Evolutionary conservation across 2,797 vertebrate genomes (phyloP).

Genomic region (Leucoraja ocellata): DNA sequence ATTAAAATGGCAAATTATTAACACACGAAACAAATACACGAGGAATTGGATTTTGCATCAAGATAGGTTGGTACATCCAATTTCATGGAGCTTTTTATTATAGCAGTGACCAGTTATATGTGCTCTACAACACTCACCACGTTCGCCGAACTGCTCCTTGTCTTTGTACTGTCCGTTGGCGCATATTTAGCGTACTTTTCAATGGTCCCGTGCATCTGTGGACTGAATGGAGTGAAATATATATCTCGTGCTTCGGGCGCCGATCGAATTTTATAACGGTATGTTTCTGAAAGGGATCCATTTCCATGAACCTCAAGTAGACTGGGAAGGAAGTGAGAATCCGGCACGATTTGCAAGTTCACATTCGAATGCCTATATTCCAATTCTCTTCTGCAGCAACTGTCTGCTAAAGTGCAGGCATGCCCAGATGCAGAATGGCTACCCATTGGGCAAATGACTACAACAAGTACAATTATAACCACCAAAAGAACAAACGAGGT

Average conservation of each 20-base stretch:
- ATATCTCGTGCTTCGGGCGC: background rate
- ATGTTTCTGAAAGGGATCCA: background rate
- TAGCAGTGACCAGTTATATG: too few species aligned
- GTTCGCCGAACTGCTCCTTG: too few species aligned
- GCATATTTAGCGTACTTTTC: too few species aligned
- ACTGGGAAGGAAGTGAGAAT: background rate
- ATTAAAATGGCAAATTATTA: too few species aligned
- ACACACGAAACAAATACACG: too few species aligned
- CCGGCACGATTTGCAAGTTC: background rate
- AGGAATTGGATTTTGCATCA: too few species aligned
- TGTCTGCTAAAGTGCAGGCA: background rate
- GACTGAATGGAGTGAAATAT: background rate
- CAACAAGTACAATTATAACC: background rate
- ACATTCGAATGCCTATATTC: background rate
- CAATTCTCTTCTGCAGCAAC: background rate
- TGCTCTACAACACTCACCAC: too few species aligned
- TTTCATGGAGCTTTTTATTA: too few species aligned
- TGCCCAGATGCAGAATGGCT: background rate
- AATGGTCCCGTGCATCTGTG: too few species aligned
- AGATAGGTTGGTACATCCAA: too few species aligned
- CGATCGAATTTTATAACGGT: slow-evolving; percentile 8
- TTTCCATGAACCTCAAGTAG: background rate
- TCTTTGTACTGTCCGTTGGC: too few species aligned
- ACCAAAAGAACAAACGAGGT: slow-evolving; percentile 52
- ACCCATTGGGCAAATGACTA: background rate